These are phyloP conservation scores for Tokudaia muenninki DNA, from an alignment of 2,797 vertebrate species.

Conservation along the genomic window DNA sequence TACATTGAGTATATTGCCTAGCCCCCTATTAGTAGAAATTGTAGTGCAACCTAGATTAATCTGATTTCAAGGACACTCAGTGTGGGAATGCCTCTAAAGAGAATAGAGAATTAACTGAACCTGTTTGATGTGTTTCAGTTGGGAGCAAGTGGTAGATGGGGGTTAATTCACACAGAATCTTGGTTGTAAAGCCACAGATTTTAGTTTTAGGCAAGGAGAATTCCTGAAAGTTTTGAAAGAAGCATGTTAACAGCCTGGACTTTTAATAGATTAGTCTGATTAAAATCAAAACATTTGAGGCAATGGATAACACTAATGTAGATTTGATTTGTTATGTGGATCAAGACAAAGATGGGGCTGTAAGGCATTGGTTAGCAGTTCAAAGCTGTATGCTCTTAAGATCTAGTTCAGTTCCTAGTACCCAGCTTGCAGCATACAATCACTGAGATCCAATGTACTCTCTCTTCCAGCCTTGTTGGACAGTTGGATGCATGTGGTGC, in stretches of 20 bases:
- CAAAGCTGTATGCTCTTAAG: background rate
- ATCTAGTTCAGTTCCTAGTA: background rate
- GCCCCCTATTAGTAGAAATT: background rate
- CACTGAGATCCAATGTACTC: background rate
- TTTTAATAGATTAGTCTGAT: slow-evolving; percentile 14
- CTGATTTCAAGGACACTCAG: background rate
- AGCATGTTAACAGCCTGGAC: background rate
- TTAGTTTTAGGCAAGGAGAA: background rate
- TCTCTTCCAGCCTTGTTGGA: background rate
- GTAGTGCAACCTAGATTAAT: slow-evolving; percentile 5
- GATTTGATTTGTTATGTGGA: background rate
- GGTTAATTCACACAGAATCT: slow-evolving; percentile 7
- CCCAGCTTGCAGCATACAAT: background rate
- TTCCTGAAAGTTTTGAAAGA: slow-evolving; percentile 45
- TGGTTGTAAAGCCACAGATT: background rate
- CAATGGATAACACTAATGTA: background rate
- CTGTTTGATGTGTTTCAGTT: background rate
- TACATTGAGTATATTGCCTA: background rate
- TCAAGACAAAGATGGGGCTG: background rate
- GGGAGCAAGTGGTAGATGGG: background rate
- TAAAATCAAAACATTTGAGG: slow-evolving; percentile 49
- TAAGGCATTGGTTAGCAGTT: background rate
- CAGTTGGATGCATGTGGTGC: background rate
- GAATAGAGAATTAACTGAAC: slow-evolving; percentile 40
- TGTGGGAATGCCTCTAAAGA: slow-evolving; percentile 24